Conservation (phyloP, 2,888 invertebrate species). For the Ophioninae sp. region DNA sequence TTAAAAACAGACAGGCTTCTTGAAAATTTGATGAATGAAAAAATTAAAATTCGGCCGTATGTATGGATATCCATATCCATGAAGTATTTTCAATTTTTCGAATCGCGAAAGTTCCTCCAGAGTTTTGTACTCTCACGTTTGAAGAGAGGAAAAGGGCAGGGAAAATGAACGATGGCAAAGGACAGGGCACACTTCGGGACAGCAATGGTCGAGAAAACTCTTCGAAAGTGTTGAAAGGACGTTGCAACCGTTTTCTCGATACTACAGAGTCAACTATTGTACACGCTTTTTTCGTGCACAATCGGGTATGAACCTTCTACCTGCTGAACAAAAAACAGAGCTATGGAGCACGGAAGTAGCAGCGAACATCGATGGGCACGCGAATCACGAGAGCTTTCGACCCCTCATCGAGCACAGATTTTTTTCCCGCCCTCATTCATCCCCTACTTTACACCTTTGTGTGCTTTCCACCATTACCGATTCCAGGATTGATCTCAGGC, state of each 20-base stretch:
- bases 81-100: too few relatives aligned
- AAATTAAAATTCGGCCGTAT: not conserved
- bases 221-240: constrained; percentile 3
- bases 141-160: not conserved
- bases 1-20: not conserved
- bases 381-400: constrained; percentile 29
- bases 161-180: constrained; percentile 3
- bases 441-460: constrained; percentile 18
- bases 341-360: not conserved
- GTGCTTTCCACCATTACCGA: not conserved
- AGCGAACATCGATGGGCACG: constrained; percentile 28
- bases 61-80: too few relatives aligned
- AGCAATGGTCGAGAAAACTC: constrained; percentile 35
- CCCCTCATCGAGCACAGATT: constrained; percentile 8
- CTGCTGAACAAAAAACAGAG: not conserved
- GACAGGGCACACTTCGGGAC: constrained; percentile 9
- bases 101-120: not conserved
- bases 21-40: not conserved
- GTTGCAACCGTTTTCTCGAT: constrained; percentile 17
- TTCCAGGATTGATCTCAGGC: constrained; percentile 12
- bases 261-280: constrained; percentile 34
- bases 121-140: not conserved
- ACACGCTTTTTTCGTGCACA: constrained; percentile 4
- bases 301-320: constrained; percentile 4
- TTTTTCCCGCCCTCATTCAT: constrained; percentile 18